Conservation (phyloP, 53 echinoderm and acorn worm genomes). For the Henricia sp. region DNA sequence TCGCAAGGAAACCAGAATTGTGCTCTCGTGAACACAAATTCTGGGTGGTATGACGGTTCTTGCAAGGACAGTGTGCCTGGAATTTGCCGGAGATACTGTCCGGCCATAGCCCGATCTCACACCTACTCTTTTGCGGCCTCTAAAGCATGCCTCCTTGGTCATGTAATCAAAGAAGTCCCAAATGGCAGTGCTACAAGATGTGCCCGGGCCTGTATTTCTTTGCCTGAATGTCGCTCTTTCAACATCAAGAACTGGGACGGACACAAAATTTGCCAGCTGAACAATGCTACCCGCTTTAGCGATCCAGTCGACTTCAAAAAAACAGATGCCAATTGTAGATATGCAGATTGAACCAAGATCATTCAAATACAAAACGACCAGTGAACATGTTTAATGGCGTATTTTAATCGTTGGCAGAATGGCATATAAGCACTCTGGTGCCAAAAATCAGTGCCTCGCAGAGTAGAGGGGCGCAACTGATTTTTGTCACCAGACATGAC, state of each 20-base stretch:
- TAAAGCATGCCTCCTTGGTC: conserved; percentile 4
- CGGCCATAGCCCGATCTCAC: background rate
- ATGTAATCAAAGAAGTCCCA: conserved; percentile 2
- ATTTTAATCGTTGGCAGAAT: no score
- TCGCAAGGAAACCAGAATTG: background rate
- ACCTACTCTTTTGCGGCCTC: background rate
- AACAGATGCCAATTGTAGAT: background rate
- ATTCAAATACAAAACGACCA: no score
- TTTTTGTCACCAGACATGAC: no score
- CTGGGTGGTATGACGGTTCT: background rate
- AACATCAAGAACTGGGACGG: background rate
- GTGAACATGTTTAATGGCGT: no score
- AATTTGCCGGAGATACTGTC: background rate
- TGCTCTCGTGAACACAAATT: background rate
- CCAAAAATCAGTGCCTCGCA: no score
- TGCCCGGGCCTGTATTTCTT: background rate
- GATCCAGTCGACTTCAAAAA: conserved; percentile 2
- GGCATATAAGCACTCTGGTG: no score
- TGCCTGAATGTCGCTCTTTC: conserved; percentile 5
- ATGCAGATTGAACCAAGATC: no score
- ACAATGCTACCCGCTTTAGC: background rate
- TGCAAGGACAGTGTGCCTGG: background rate
- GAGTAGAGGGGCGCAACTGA: no score
- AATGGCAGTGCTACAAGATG: background rate
- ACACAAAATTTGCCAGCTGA: conserved; percentile 8